Percentiles rank a stretch among this genome's conserved stretches.
Conservation (phyloP, 2,113 vertebrate genomes). For the Onychostoma macrolepis region DNA sequence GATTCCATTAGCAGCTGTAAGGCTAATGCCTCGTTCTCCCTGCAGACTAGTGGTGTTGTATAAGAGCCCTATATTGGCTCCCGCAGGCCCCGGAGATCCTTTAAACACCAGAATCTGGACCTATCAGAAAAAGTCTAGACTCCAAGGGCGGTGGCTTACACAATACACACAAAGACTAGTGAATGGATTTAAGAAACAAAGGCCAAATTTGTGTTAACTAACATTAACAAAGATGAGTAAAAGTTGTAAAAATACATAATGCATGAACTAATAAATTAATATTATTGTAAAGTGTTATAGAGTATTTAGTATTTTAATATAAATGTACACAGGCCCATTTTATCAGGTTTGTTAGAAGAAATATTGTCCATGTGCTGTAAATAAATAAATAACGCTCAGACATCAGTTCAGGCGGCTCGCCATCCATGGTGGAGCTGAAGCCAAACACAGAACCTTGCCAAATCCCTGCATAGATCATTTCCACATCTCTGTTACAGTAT, state of each 20-base stretch:
- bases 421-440: background rate
- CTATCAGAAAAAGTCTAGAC: background rate
- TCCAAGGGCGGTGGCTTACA: background rate
- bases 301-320: background rate
- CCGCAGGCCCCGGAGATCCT: constrained; percentile 1
- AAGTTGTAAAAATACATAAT: background rate
- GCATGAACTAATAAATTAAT: background rate
- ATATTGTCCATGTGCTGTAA: background rate
- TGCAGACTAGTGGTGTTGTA: constrained; percentile 3
- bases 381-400: background rate
- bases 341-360: background rate
- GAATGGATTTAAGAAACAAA: background rate
- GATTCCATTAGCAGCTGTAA: constrained; percentile 58
- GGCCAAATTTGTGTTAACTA: background rate
- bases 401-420: background rate
- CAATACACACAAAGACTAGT: background rate
- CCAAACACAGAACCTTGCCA: constrained; percentile 10
- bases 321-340: background rate
- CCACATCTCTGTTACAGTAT: constrained; percentile 7
- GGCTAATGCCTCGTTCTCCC: constrained; percentile 26
- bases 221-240: background rate
- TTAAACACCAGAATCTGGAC: constrained; percentile 3
- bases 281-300: background rate
- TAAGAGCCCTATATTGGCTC: constrained; percentile 16
- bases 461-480: background rate